These are phyloP conservation scores for Myotis daubentonii DNA, from an alignment of 2,797 vertebrate species.

Conservation along the genomic window DNA sequence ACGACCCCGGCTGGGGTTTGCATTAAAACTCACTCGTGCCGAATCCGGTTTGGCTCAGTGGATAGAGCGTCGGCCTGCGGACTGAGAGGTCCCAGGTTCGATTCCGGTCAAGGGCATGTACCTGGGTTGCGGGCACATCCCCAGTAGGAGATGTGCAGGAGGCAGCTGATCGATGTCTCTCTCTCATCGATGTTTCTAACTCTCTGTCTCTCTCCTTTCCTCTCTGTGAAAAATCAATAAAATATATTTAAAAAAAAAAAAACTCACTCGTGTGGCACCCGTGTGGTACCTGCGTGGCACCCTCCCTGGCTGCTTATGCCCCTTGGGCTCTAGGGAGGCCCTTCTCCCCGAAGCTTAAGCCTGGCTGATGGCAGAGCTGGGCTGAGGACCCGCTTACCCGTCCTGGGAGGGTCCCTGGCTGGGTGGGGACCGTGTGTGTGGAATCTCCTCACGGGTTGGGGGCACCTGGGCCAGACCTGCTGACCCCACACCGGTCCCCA, in stretches of 20 bases:
- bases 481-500: accelerated
- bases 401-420: background rate
- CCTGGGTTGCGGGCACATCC: too few species aligned
- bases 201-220: too few species aligned
- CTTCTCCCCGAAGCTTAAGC: background rate
- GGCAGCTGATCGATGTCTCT: too few species aligned
- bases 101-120: too few species aligned
- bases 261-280: constrained; percentile 40
- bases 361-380: background rate
- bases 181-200: too few species aligned
- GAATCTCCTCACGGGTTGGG: background rate
- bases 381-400: background rate
- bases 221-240: too few species aligned
- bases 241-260: too few species aligned
- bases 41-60: too few species aligned
- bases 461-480: background rate
- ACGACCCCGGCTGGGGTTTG: constrained; percentile 60
- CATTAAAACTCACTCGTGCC: constrained; percentile 63
- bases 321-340: background rate
- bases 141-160: too few species aligned
- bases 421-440: accelerated
- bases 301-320: background rate
- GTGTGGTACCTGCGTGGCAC: too few species aligned
- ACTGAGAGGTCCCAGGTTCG: too few species aligned
- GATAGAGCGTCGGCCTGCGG: too few species aligned